Evolutionary conservation across 2,113 vertebrate genomes (phyloP).

Genomic region (Himantopus leucocephalus): DNA sequence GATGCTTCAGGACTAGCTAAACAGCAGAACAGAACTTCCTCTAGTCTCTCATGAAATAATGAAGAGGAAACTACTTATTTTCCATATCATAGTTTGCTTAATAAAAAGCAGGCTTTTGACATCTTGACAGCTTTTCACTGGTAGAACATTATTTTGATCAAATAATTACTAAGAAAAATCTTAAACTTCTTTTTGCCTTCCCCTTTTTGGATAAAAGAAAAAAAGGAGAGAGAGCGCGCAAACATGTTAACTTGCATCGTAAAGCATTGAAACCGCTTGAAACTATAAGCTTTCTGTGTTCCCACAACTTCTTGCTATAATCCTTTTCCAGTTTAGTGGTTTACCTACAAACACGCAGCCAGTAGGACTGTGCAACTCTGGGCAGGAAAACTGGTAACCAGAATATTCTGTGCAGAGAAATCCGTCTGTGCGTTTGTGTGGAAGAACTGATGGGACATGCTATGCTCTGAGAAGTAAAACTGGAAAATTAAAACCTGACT

Average conservation of each 20-base stretch:
- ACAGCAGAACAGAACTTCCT: background rate
- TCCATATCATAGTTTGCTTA: background rate
- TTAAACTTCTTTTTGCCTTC: background rate
- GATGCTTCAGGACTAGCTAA: background rate
- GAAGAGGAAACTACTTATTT: background rate
- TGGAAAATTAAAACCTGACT: background rate
- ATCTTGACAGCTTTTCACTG: background rate
- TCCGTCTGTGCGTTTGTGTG: background rate
- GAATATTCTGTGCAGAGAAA: background rate
- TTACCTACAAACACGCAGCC: background rate
- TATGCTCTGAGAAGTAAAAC: background rate
- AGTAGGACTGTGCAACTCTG: background rate
- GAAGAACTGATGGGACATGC: background rate
- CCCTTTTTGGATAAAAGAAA: background rate
- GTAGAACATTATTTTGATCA: background rate
- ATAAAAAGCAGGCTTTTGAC: background rate
- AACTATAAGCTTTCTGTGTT: background rate
- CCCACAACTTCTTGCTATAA: background rate
- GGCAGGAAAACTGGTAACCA: background rate
- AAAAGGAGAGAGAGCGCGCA: background rate
- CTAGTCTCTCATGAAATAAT: background rate
- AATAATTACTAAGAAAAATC: background rate
- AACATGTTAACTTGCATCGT: background rate
- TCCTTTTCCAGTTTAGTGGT: background rate
- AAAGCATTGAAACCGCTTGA: background rate